phyloP scores from a whole-genome alignment of 2,888 invertebrate species.

The Ashinkailepas kermadecensis region DNA sequence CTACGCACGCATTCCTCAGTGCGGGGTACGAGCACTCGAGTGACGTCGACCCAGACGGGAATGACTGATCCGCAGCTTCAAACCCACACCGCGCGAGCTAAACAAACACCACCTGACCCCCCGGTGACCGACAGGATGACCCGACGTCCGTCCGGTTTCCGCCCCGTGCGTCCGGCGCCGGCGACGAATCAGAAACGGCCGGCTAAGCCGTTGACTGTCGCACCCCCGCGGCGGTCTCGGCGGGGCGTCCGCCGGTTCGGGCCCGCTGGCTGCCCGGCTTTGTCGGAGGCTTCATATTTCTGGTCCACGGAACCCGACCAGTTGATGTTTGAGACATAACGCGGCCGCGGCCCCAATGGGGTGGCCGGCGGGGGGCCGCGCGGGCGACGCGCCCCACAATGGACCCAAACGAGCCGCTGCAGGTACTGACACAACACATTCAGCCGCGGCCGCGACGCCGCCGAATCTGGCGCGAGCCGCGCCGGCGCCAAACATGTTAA shows the following conservation, averaged over 20 bases:
- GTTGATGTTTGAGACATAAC: not conserved
- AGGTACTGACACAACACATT: not conserved
- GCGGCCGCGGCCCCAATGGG: not conserved
- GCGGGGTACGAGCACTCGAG: not conserved
- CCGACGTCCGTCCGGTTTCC: not conserved
- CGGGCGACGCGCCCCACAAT: not conserved
- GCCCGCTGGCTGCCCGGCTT: not conserved
- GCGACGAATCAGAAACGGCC: not conserved
- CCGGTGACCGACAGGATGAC: not conserved
- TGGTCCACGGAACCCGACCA: not conserved
- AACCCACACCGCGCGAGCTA: not conserved
- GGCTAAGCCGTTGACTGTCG: not conserved
- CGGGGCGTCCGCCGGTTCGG: not conserved
- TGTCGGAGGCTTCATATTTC: not conserved
- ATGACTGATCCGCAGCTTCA: not conserved
- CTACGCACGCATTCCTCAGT: not conserved
- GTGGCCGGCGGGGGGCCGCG: not conserved
- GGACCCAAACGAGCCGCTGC: not conserved
- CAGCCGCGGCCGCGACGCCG: not conserved
- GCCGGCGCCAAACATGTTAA: not conserved
- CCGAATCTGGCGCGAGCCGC: not conserved
- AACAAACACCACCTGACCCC: not conserved
- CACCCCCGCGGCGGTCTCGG: not conserved
- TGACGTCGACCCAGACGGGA: not conserved
- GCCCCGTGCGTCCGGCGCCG: not conserved